Base-by-base conservation (phyloP, 1,140 invertebrate genomes). In the Danaus melanippus region DNA sequence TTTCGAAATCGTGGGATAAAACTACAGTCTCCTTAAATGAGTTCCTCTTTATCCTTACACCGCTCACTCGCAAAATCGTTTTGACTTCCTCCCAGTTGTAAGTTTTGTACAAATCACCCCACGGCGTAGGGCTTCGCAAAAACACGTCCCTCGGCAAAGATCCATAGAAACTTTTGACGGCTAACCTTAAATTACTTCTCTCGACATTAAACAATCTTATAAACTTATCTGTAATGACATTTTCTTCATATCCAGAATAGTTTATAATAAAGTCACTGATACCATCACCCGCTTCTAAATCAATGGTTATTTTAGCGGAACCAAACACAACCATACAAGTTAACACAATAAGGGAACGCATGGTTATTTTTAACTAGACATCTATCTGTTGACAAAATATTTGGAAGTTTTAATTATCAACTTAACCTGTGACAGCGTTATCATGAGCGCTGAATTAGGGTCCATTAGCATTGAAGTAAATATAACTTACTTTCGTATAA, bases 1-100 rank as follows among this genome's bases (percentile, higher is more conserved):
- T 84, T n/a, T 78, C 69, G 10, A 81, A 84, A 21, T 79, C 70
- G 8, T 84, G 74, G 2, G 73, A 63, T 11, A 71, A 46, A 4
- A 84, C 60, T 41, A 71, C 49, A 0, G 73, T 58, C 0, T 73
- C 69, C 15, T 70, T 62, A 8, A 64, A 65, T 1, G 50, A 62
- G 9, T 70, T 58, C 12, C 42, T 50, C 42, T 66, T 74, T 12
- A 80, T n/a, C 55, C n/a, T 64, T 5, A 62, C 73, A 6, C 71
- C 77, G 71, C 81, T 78, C 9, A 81, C 65, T 7, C 60, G 58
- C 21, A 80, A n/a, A 0, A 76, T 53, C 54, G 63, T 71, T 1
- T 59, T 59, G 0, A 81, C 69, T 61, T 72, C 60, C 52, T 81
- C 72, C 74, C 75, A 84, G 15, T 71, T 59, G n/a, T 81, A 73